Evolutionary conservation across 2,888 invertebrate genomes (phyloP).

Genomic region (Amiota mariae): DNA sequence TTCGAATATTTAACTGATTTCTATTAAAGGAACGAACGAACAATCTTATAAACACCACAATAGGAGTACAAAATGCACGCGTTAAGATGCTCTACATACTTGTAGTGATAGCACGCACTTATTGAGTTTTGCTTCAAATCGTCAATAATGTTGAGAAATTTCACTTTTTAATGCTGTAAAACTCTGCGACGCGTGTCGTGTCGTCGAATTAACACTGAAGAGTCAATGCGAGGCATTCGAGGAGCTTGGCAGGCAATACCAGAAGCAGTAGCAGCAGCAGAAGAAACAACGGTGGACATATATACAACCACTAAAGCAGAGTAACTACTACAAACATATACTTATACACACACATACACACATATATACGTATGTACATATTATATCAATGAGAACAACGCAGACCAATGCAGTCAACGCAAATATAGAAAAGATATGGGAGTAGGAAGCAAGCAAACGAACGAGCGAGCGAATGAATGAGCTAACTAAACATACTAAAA

Average conservation of each 20-base stretch:
- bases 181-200: slow-evolving; percentile 65
- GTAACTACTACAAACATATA: slow-evolving; percentile 46
- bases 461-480: slow-evolving; percentile 26
- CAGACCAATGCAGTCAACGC: slow-evolving; percentile 33
- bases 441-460: slow-evolving; percentile 13
- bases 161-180: slow-evolving; percentile 21
- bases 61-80: not conserved
- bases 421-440: slow-evolving; percentile 6
- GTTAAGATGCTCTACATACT: not conserved
- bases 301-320: slow-evolving; percentile 52
- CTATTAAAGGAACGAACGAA: not conserved
- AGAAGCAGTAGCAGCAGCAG: slow-evolving; percentile 38
- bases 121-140: too few species aligned
- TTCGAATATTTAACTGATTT: slow-evolving; percentile 37
- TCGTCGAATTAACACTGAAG: slow-evolving; percentile 71
- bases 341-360: slow-evolving; percentile 33
- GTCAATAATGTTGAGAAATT: not conserved
- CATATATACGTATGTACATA: too few species aligned
- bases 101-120: not conserved
- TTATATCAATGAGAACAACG: slow-evolving; percentile 15
- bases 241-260: slow-evolving; percentile 38
- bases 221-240: slow-evolving; percentile 54
- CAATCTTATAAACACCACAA: too few species aligned
- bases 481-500: slow-evolving; percentile 22
- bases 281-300: slow-evolving; percentile 44